These are phyloP conservation scores for Neodiprion fabricii DNA, from an alignment of 1,140 invertebrate genomes.

Conservation along the genomic window DNA sequence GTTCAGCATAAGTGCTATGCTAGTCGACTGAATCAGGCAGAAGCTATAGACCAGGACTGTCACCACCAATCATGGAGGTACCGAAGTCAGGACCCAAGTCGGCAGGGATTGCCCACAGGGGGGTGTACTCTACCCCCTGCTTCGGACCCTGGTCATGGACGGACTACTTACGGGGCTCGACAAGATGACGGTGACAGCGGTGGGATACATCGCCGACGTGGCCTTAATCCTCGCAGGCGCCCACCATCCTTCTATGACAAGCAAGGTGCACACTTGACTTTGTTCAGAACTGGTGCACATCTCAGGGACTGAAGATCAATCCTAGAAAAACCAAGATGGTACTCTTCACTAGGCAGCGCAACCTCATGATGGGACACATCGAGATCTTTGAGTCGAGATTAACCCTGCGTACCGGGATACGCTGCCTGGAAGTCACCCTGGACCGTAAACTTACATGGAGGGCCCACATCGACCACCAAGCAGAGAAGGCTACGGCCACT, in stretches of 20 bases:
- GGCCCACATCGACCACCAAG: conserved; percentile 8
- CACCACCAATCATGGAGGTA: not conserved
- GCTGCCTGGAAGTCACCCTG: conserved; percentile 9
- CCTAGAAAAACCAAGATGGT: too few species aligned
- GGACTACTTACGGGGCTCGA: not conserved
- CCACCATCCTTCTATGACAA: too few species aligned
- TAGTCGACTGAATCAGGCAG: conserved; percentile 14
- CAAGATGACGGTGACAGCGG: not conserved
- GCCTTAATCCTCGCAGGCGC: too few species aligned
- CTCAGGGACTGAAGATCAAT: too few species aligned
- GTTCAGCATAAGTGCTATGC: conserved; percentile 7
- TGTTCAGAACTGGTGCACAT: too few species aligned
- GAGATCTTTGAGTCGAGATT: too few species aligned
- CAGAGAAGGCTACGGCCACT: conserved; percentile 5
- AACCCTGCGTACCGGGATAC: too few species aligned
- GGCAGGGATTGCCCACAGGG: conserved; percentile 9
- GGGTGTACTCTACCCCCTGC: not conserved
- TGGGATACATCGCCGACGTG: too few species aligned
- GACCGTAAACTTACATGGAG: conserved; percentile 13
- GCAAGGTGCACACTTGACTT: too few species aligned
- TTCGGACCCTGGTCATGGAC: not conserved
- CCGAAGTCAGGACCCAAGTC: not conserved
- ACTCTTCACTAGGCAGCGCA: too few species aligned
- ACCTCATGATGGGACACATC: too few species aligned
- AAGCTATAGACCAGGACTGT: conserved; percentile 10